Evolutionary conservation across 2,797 vertebrate genomes (phyloP), one percentile per base, ranked within the genome.

Genomic region (Lepilemur ruficaudatus): DNA sequence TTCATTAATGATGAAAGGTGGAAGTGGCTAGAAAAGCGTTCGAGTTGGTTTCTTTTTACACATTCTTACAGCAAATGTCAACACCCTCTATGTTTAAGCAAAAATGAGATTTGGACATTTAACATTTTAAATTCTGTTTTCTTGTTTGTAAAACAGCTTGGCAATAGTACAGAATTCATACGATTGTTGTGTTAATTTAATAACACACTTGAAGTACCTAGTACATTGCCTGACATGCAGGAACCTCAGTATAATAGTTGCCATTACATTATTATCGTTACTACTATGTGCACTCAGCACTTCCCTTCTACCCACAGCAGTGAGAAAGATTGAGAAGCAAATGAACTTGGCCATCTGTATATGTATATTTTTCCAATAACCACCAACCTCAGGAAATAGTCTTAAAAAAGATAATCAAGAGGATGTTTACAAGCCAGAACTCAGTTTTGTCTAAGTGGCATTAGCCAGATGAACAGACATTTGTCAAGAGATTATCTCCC

Each of bases 1-100:
- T 69, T 94, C 43, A 84, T 94, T 96, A 96, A 93, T 92, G 93
- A 81, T 92, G 69, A 93, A 93, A 17, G 3, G n/a, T 95, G 41
- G 38, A 63, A 89, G 55, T 92, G 17, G 38, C 87, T 50, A 88
- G 38, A 89, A 83, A 96, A 14, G 15, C 41, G n/a, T 89, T 92
- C 46, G 94, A 38, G 69, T 52, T 90, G 38, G 9, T 96, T 80
- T 90, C 48, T 84, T 95, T 86, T 87, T 59, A 41, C 72, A 30
- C 63, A 7, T 12, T 93, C 41, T 85, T 82, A 79, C 5, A 63
- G 0, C 14, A 14, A 48, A 50, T 90, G 20, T 50, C 85, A 92
- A 96, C 91, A 93, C 85, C 3, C 28, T 88, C 28, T 80, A 87
- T 57, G 35, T 94, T 89, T 95, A 94, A 91, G 20, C 28, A 92